Base-by-base conservation (phyloP, 2,888 invertebrate genomes). In the Drosophila demipolita region DNA sequence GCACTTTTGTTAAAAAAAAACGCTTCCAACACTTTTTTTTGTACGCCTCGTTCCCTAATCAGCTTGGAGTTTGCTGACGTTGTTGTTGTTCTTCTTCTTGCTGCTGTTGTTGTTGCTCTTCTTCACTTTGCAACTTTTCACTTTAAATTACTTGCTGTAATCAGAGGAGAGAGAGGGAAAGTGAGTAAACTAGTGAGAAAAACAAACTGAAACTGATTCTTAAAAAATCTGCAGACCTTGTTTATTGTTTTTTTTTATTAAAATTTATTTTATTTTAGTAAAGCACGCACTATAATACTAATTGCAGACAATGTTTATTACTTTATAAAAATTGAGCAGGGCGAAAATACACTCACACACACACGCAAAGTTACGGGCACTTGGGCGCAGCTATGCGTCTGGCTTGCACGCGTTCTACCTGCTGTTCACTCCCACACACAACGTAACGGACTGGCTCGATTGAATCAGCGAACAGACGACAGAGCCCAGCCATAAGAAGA, bases 301-400 rank as follows among this genome's bases (percentile, higher is more conserved):
- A 89, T 84, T 89, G 82, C 66, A 81, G 59, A 61, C 77, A 61
- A 45, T 73, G 74, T 78, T 89, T 84, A 84, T 89, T 84, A 84
- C 89, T 84, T 86, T 90, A 86, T 75, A 87, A 73, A 83, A 83
- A 83, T 87, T 84, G 73, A 87, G 73, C 65, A 78, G 72, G 49
- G 69, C 63, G 66, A 79, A 81, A 79, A 81, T 61, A 49, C 59
- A 69, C 69, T 68, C 71, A 71, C 53, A 71, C 67, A 72, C 68
- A 70, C 53, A 80, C 78, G 74, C 72, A 73, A 69, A 65, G 55
- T 75, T 74, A 73, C 66, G 72, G 67, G 66, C 61, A 68, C 81
- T 73, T 55, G 15, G 49, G 48, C 66, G 64, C 64, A 54, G 64
- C 64, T 36, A 61, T 55, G 57, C 35, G 38, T 42, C 67, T 61